These are phyloP conservation scores for Trissonchulus latispiculum DNA, from an alignment of 2,888 invertebrate genomes.

Conservation along the genomic window DNA sequence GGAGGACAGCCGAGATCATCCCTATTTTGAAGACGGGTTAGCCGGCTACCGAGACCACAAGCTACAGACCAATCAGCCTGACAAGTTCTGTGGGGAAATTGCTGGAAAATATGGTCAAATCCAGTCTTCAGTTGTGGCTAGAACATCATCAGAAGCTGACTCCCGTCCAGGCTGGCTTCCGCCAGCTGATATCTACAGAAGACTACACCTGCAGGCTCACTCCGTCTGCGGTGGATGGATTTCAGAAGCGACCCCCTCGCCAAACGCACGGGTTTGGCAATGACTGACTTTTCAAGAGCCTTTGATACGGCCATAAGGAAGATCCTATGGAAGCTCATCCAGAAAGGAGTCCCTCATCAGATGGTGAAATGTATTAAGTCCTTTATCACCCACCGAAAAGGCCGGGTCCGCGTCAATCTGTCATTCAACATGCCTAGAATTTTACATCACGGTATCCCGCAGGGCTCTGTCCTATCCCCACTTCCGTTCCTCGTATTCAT, in stretches of 20 bases:
- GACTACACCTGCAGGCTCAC: neutral
- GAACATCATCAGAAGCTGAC: neutral
- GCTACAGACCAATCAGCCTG: conserved; percentile 11
- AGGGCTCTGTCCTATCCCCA: neutral
- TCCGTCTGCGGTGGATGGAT: neutral
- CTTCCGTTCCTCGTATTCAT: neutral
- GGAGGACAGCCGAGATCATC: conserved; percentile 8
- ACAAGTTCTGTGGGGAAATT: conserved; percentile 1
- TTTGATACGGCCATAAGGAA: neutral
- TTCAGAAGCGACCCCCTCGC: neutral
- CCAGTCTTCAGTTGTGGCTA: conserved; percentile 3
- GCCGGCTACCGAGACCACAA: neutral
- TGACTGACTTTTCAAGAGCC: neutral
- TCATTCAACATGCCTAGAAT: neutral
- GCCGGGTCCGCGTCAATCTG: neutral
- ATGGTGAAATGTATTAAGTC: neutral
- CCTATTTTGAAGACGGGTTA: neutral
- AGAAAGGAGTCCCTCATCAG: neutral
- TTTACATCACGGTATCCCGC: neutral
- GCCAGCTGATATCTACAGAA: neutral
- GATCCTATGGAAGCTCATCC: neutral
- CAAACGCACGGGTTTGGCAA: neutral
- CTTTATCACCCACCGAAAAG: neutral
- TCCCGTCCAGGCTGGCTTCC: neutral
- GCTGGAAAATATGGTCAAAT: neutral